Conservation (phyloP, 1,140 invertebrate genomes). For the Pogonognathellus flavescens region DNA sequence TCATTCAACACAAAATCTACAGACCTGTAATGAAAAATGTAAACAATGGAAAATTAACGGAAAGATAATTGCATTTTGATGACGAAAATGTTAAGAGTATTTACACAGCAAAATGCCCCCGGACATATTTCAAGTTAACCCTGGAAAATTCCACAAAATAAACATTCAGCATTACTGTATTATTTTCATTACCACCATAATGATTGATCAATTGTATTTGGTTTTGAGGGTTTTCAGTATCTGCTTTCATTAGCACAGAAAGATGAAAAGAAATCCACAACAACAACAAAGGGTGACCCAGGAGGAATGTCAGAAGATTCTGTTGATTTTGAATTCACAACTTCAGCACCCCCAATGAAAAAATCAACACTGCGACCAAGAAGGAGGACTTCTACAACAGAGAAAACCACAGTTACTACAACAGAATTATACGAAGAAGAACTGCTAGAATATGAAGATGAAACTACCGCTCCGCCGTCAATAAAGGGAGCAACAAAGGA, state of each 20-base stretch:
- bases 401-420: neutral
- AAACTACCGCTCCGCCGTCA: neutral
- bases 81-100: too few species aligned
- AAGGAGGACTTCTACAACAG: neutral
- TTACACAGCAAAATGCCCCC: too few species aligned
- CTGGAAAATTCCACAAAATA: too few species aligned
- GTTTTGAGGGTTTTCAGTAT: neutral
- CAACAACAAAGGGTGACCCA: neutral
- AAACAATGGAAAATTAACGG: too few species aligned
- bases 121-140: too few species aligned
- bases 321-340: too few species aligned
- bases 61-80: too few species aligned
- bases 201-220: neutral
- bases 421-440: neutral
- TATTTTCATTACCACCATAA: too few species aligned
- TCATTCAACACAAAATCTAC: too few species aligned
- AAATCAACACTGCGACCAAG: neutral
- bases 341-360: neutral
- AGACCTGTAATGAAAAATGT: too few species aligned
- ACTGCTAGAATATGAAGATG: slow-evolving; percentile 25
- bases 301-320: neutral
- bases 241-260: neutral
- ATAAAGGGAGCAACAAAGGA: neutral
- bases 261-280: neutral
- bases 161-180: too few species aligned